Conservation (phyloP, 2,113 vertebrate species). For the Mastomys natalensis region DNA sequence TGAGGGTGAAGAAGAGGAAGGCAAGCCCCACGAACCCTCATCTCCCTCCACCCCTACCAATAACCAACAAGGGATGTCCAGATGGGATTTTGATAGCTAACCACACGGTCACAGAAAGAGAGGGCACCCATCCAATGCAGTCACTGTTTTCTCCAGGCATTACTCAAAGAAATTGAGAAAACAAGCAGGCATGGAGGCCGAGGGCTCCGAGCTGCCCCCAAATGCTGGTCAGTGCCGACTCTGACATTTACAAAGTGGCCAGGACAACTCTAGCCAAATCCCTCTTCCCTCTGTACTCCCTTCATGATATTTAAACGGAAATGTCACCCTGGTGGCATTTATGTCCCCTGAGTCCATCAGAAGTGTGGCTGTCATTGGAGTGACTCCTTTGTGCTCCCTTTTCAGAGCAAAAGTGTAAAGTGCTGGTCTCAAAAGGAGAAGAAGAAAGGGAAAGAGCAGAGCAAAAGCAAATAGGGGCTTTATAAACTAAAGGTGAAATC, state of each 20-base stretch:
- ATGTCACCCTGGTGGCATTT: background rate
- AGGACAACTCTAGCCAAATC: background rate
- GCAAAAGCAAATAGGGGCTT: background rate
- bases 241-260: background rate
- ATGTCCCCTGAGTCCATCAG: background rate
- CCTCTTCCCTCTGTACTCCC: background rate
- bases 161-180: background rate
- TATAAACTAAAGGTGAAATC: background rate
- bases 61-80: background rate
- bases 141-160: background rate
- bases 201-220: background rate
- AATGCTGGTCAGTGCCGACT: background rate
- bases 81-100: background rate
- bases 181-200: background rate
- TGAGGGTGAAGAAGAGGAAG: fast-evolving
- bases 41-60: background rate
- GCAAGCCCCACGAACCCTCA: fast-evolving
- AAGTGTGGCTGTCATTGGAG: background rate
- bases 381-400: background rate
- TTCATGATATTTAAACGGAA: constrained; percentile 53
- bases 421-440: background rate
- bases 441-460: background rate
- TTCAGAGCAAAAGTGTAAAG: background rate
- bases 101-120: background rate
- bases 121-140: background rate